Evolutionary conservation across 2,113 vertebrate species (phyloP).

Genomic region (Rhabdornis inornatus): DNA sequence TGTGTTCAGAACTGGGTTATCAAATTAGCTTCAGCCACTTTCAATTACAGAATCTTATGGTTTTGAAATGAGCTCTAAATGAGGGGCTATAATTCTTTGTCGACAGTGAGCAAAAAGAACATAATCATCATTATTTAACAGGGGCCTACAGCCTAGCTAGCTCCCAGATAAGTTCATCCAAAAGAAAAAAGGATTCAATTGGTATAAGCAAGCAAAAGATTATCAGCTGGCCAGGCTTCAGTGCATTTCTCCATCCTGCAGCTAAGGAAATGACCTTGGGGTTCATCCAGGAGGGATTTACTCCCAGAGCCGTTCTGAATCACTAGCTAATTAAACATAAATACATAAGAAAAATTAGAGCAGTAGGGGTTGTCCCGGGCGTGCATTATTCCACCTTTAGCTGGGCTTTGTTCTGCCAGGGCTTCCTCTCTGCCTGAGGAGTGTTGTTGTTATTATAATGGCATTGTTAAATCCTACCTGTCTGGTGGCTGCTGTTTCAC

Average conservation of each 20-base stretch:
- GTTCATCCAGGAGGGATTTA: constrained; percentile 2
- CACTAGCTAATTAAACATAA: constrained; percentile 21
- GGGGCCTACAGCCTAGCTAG: constrained; percentile 29
- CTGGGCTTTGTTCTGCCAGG: background rate
- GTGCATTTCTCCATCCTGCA: background rate
- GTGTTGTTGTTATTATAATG: background rate
- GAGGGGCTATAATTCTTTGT: constrained; percentile 65
- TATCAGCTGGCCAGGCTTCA: constrained; percentile 11
- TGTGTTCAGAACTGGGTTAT: constrained; percentile 64
- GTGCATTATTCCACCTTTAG: background rate
- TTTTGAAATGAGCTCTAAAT: constrained; percentile 67
- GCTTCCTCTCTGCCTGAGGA: background rate
- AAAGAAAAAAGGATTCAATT: constrained; percentile 23
- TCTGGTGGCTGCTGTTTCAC: background rate
- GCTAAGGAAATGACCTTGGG: constrained; percentile 38
- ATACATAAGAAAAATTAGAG: background rate
- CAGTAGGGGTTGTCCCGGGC: background rate
- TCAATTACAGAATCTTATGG: constrained; percentile 69
- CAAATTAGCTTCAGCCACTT: constrained; percentile 68
- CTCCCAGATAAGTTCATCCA: constrained; percentile 9
- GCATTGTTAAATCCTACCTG: background rate
- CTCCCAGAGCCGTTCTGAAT: background rate
- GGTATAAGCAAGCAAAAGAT: constrained; percentile 17
- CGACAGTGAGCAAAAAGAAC: constrained; percentile 60
- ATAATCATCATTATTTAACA: constrained; percentile 66